Percentiles rank a stretch among this genome's conserved stretches.
These are phyloP conservation scores for Spea multiplicata DNA, from an alignment of 2,113 vertebrate species.

Conservation along the genomic window DNA sequence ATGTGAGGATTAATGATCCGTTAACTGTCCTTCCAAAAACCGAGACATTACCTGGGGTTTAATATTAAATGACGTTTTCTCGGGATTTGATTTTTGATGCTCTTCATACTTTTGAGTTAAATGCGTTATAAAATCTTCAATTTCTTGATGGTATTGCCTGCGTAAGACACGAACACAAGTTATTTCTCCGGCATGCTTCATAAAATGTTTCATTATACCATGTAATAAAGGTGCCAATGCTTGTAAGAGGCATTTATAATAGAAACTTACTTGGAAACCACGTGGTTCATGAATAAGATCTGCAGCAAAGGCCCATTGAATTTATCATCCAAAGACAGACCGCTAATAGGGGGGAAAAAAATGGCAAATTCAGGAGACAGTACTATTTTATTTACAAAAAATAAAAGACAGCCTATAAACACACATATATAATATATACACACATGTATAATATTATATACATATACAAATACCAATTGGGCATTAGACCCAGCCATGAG, in stretches of 20 bases:
- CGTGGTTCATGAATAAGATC: slow-evolving; percentile 90
- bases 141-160: slow-evolving; percentile 91
- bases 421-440: too few relatives aligned
- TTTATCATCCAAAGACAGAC: slow-evolving; percentile 78
- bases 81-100: slow-evolving; percentile 65
- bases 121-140: slow-evolving; percentile 85
- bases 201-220: neutral
- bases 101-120: slow-evolving; percentile 83
- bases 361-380: neutral
- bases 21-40: neutral
- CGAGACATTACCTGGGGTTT: slow-evolving; percentile 82
- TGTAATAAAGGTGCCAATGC: too few relatives aligned
- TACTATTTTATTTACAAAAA: too few relatives aligned
- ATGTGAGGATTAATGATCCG: neutral
- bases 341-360: slow-evolving; percentile 66
- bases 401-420: too few relatives aligned
- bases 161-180: slow-evolving; percentile 19
- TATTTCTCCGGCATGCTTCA: too few relatives aligned
- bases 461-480: too few relatives aligned
- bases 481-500: too few relatives aligned
- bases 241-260: neutral
- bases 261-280: slow-evolving; percentile 88
- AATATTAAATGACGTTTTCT: slow-evolving; percentile 68
- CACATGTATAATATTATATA: too few relatives aligned
- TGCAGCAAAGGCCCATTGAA: slow-evolving; percentile 87